Percentiles rank a stretch among this genome's conserved stretches.
phyloP scores from a whole-genome alignment of 2,888 invertebrate genomes.

The Ochropleura leucogaster region DNA sequence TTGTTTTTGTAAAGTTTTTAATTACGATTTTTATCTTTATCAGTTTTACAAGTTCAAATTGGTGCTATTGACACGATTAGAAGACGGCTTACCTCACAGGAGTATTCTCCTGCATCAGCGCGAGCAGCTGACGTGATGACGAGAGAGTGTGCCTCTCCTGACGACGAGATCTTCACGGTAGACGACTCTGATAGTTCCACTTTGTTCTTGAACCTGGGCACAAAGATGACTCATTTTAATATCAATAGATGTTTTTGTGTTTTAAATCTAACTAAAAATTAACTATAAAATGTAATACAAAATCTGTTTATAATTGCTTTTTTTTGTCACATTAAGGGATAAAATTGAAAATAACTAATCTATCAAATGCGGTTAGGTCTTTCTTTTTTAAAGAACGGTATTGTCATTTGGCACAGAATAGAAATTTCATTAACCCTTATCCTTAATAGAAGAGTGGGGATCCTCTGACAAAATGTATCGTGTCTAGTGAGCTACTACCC shows the following conservation, averaged over 20 bases:
- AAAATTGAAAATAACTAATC: not conserved
- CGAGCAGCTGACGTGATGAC: constrained; percentile 93
- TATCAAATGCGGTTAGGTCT: not conserved
- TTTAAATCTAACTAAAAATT: not conserved
- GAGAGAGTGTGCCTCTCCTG: constrained; percentile 94
- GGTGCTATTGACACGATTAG: not conserved
- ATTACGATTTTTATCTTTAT: not conserved
- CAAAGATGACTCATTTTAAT: not conserved
- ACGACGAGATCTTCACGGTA: constrained; percentile 92
- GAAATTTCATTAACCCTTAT: not conserved
- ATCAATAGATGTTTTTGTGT: not conserved
- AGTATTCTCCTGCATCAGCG: constrained; percentile 94
- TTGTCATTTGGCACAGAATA: not conserved
- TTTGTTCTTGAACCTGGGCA: constrained; percentile 93
- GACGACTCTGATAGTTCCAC: constrained; percentile 92
- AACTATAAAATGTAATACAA: not conserved
- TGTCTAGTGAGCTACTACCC: no score
- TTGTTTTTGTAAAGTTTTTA: not conserved
- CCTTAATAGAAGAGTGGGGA: not conserved
- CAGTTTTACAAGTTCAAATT: not conserved
- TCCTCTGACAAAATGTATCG: no score
- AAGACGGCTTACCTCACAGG: constrained; percentile 91
- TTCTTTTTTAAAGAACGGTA: not conserved
- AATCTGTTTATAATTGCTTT: no score
- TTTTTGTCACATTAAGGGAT: not conserved